Percentiles rank a stretch among this genome's conserved stretches.
Evolutionary conservation across 1,140 invertebrate species (phyloP).

Genomic region (Drosophila burlai): DNA sequence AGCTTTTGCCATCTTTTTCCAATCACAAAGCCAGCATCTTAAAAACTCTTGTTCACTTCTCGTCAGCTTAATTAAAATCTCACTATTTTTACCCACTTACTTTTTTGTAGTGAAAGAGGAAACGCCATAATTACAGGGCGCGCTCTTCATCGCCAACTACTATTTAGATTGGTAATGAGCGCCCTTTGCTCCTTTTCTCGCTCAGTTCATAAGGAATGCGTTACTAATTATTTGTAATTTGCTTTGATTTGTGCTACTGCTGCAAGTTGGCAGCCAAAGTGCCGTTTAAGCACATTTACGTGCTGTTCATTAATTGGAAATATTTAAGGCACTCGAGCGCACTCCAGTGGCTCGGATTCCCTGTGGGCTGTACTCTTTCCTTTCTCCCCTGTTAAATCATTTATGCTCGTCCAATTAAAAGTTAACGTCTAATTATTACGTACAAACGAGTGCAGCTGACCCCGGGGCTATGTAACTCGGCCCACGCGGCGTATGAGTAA

Average conservation of each 20-base stretch:
- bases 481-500: constrained; percentile 71
- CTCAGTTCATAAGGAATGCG: constrained; percentile 37
- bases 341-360: not conserved
- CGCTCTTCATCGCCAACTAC: constrained; percentile 7
- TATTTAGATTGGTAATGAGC: constrained; percentile 61
- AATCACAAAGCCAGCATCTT: constrained; percentile 7
- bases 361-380: constrained; percentile 18
- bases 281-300: constrained; percentile 62
- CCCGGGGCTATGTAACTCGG: constrained; percentile 47
- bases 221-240: constrained; percentile 79
- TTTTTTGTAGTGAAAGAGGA: constrained; percentile 14
- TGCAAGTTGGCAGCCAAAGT: constrained; percentile 41
- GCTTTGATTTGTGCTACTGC: constrained; percentile 61
- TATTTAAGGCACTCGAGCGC: constrained; percentile 17
- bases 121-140: constrained; percentile 59
- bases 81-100: constrained; percentile 25
- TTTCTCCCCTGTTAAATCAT: constrained; percentile 52
- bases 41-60: constrained; percentile 43
- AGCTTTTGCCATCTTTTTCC: not conserved
- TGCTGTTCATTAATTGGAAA: constrained; percentile 63
- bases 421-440: constrained; percentile 65
- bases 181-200: not conserved
- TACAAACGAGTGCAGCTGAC: constrained; percentile 31
- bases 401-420: constrained; percentile 70
- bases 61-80: constrained; percentile 64